Percentiles rank a stretch among this genome's conserved stretches.
These are phyloP conservation scores for Hestina assimilis DNA, from an alignment of 1,140 invertebrate genomes.

Conservation along the genomic window DNA sequence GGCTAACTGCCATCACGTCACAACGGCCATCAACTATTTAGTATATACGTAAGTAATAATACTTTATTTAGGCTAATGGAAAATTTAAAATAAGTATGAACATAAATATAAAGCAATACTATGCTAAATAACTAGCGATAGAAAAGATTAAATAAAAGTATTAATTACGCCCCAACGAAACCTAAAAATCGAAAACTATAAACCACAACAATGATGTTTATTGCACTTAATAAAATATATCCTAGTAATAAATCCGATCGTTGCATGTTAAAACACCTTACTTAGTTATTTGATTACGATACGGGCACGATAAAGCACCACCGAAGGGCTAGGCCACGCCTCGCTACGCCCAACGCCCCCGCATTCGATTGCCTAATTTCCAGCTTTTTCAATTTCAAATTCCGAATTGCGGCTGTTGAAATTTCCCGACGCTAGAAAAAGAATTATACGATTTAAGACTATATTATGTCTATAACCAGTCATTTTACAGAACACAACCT, in stretches of 20 bases:
- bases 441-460: too few species aligned
- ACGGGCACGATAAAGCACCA: conserved; percentile 17
- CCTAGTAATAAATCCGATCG: not conserved
- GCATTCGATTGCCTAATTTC: conserved; percentile 44
- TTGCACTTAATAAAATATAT: not conserved
- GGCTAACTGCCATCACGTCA: too few species aligned
- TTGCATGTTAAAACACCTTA: not conserved
- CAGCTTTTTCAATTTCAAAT: conserved; percentile 68
- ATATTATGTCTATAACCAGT: too few species aligned
- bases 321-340: conserved; percentile 36
- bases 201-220: not conserved
- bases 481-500: too few species aligned
- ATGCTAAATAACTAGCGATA: too few species aligned
- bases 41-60: too few species aligned
- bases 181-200: not conserved
- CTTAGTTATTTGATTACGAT: conserved; percentile 9
- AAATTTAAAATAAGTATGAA: too few species aligned
- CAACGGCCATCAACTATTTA: too few species aligned
- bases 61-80: too few species aligned
- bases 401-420: conserved; percentile 37
- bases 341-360: conserved; percentile 55
- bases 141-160: too few species aligned
- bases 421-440: conserved; percentile 5
- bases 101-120: too few species aligned
- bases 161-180: too few species aligned